Base-by-base conservation (phyloP, 2,797 vertebrate species). In the Geotria australis region DNA sequence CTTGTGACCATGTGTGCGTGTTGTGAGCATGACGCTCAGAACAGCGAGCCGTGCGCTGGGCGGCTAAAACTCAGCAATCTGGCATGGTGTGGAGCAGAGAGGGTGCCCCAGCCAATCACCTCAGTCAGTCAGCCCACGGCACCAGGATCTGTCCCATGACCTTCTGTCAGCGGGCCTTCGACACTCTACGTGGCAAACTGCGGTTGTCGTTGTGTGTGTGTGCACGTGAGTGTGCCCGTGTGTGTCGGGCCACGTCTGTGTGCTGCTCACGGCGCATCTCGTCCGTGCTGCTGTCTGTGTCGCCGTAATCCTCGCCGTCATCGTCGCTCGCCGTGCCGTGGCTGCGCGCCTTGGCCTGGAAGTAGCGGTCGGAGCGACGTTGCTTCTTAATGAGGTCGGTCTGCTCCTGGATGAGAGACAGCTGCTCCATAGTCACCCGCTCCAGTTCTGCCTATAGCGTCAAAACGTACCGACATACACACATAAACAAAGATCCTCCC, bases 351-450 rank as follows among this genome's bases (percentile, higher is more conserved):
- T 59, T 59, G 3, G 58, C 58, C 3, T 48, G 56, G 55, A 59
- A 59, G 38, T 59, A 59, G 13, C 56, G 53, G n/a, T 59, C 58
- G 8, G 48, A 55, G 12, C 58, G 58, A 7, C 56, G 53, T 58
- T 59, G 58, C 45, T 59, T 59, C 49, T 59, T 59, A 58, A 59
- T 59, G 11, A 59, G 58, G 47, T 59, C 58, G n/a, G 53, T 59
- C 49, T 59, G 58, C 9, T 59, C 58, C 45, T 59, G 58, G 47
- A 59, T 49, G 10, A 59, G 58, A 5, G 58, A 46, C 9, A 59
- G 58, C n/a, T 59, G 58, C 2, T 59, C 58, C 13, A 55, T 59
- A 58, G 58, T 59, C 46, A 59, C 58, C 45, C 59, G 53, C 58
- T 59, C 58, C 49, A 56, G 46, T 10, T 59, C 58, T 49, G 56